Evolutionary conservation across 2,888 invertebrate species (phyloP).

Genomic region (Ectemnius continuus): DNA sequence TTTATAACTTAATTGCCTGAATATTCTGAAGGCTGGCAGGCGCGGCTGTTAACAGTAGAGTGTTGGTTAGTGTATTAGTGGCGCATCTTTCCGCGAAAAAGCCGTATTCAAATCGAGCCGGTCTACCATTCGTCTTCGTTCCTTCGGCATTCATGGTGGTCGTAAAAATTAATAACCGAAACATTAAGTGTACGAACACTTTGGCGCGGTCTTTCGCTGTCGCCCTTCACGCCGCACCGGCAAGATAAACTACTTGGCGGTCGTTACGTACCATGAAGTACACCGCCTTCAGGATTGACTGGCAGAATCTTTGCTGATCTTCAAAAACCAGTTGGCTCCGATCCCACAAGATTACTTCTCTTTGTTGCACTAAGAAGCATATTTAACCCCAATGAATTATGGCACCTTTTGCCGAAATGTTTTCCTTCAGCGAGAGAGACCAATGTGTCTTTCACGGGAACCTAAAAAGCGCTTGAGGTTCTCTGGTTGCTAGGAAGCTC

Average conservation of each 20-base stretch:
- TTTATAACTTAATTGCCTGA: slow-evolving; percentile 1
- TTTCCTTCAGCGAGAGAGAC: no score
- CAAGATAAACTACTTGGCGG: slow-evolving; percentile 5
- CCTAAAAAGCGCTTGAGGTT: no score
- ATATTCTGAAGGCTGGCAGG: background rate
- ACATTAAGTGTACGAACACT: slow-evolving; percentile 18
- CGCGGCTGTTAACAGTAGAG: background rate
- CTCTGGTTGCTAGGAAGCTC: no score
- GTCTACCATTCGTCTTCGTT: slow-evolving; percentile 9
- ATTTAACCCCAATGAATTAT: no score
- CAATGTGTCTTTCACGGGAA: no score
- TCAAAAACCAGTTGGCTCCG: no score
- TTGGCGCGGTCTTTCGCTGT: background rate
- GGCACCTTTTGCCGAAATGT: no score
- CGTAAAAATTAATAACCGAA: slow-evolving; percentile 47
- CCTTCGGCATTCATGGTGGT: slow-evolving; percentile 18
- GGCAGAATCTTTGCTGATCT: no score
- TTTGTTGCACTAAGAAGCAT: no score
- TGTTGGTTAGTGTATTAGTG: background rate
- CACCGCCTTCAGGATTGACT: background rate
- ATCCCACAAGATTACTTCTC: no score
- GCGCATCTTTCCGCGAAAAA: background rate
- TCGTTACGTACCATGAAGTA: background rate
- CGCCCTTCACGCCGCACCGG: slow-evolving; percentile 10
- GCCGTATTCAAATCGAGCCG: slow-evolving; percentile 1